phyloP scores from a whole-genome alignment of 2,888 invertebrate species.

The Mongoloraphidia duomilia region DNA sequence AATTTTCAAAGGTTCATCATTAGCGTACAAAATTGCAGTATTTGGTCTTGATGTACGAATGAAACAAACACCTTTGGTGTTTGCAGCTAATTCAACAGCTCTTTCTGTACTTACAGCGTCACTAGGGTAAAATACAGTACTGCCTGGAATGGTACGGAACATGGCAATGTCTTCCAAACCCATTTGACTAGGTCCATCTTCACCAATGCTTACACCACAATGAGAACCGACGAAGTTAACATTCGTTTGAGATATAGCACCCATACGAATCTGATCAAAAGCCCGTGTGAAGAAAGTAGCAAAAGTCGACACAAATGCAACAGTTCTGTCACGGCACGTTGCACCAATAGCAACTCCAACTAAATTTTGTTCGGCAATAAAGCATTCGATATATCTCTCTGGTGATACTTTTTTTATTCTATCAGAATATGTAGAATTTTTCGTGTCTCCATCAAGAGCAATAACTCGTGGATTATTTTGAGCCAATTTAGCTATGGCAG shows the following conservation, averaged over 20 bases:
- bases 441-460: constrained; percentile 94
- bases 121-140: constrained; percentile 63
- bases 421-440: constrained; percentile 96
- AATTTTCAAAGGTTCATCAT: constrained; percentile 65
- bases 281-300: constrained; percentile 95
- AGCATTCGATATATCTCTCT: constrained; percentile 86
- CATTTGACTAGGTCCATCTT: constrained; percentile 99
- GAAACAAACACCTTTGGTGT: constrained; percentile 88
- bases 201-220: constrained; percentile 96
- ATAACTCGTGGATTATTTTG: constrained; percentile 66
- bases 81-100: constrained; percentile 90
- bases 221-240: constrained; percentile 95
- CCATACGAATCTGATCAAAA: constrained; percentile 99
- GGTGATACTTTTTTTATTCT: constrained; percentile 65
- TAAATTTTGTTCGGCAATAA: constrained; percentile 97
- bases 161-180: constrained; percentile 95
- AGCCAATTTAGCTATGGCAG: constrained; percentile 78
- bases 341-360: constrained; percentile 93
- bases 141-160: constrained; percentile 82
- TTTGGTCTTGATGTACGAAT: constrained; percentile 90
- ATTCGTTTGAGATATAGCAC: constrained; percentile 95
- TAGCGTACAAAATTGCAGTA: constrained; percentile 72
- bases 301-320: constrained; percentile 94
- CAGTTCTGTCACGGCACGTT: constrained; percentile 80
- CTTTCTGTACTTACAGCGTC: constrained; percentile 94